Conservation (phyloP, 2,888 invertebrate genomes). For the Macroteleia sp. region DNA sequence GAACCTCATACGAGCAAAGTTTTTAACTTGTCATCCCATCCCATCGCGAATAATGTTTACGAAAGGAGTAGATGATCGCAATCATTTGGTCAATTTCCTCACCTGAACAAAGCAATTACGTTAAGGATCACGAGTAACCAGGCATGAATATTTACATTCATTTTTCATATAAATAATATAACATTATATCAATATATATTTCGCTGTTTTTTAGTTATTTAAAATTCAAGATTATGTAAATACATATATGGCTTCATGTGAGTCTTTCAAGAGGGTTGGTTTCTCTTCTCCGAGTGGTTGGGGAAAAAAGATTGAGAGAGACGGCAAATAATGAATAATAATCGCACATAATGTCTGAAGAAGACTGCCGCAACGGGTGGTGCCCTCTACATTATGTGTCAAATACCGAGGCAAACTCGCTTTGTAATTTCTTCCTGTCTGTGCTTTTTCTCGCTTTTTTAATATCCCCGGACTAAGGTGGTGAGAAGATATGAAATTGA, state of each 20-base stretch:
- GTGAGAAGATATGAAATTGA: constrained; percentile 81
- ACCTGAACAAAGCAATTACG: constrained; percentile 20
- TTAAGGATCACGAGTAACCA: not conserved
- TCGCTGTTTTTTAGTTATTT: constrained; percentile 18
- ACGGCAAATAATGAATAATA: constrained; percentile 81
- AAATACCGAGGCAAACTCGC: constrained; percentile 73
- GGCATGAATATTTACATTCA: constrained; percentile 14
- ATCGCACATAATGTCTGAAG: constrained; percentile 75
- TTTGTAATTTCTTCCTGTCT: constrained; percentile 73
- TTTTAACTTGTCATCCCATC: constrained; percentile 45
- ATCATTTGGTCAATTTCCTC: constrained; percentile 16
- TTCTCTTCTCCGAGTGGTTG: constrained; percentile 6
- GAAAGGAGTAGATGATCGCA: constrained; percentile 22
- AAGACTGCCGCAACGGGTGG: constrained; percentile 52
- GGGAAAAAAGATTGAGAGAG: constrained; percentile 63
- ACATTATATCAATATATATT: not conserved
- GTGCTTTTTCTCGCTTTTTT: constrained; percentile 72
- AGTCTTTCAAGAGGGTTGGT: constrained; percentile 51
- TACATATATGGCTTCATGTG: constrained; percentile 41
- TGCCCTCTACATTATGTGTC: constrained; percentile 75
- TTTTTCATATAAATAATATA: constrained; percentile 24
- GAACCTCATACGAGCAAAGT: constrained; percentile 47
- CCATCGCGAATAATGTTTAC: constrained; percentile 29
- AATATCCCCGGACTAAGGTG: constrained; percentile 73
- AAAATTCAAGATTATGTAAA: constrained; percentile 49